phyloP scores from a whole-genome alignment of 2,797 vertebrate species.

The Enteromius anoplus region DNA sequence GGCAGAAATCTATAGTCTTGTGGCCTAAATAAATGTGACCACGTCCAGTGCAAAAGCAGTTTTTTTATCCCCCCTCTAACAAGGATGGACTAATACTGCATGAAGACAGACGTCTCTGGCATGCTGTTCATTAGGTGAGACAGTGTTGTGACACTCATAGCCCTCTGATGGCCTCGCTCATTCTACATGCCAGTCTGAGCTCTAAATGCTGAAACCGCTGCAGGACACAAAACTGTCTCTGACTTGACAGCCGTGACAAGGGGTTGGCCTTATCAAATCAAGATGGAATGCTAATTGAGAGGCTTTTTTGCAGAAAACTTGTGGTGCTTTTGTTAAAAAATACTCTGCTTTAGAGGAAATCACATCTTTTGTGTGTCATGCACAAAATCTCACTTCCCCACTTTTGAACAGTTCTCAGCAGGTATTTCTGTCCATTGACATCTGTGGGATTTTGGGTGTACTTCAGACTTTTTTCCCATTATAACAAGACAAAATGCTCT shows the following conservation, averaged over 20 bases:
- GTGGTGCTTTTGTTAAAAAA: constrained; percentile 18
- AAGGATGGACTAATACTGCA: constrained; percentile 56
- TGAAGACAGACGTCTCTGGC: constrained; percentile 50
- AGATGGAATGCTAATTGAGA: constrained; percentile 59
- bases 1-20: background rate
- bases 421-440: constrained; percentile 6
- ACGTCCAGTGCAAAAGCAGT: constrained; percentile 24
- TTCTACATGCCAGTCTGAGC: constrained; percentile 45
- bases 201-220: constrained; percentile 43
- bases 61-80: constrained; percentile 19
- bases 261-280: constrained; percentile 41
- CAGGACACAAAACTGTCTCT: constrained; percentile 55
- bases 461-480: background rate
- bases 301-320: constrained; percentile 28
- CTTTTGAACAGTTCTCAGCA: constrained; percentile 11
- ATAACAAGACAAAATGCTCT: background rate
- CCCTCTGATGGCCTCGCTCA: constrained; percentile 36
- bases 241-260: constrained; percentile 44
- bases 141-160: constrained; percentile 51
- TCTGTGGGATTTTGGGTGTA: constrained; percentile 31
- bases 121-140: constrained; percentile 58
- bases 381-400: background rate
- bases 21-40: constrained; percentile 25
- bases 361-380: constrained; percentile 9
- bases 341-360: background rate